These are phyloP conservation scores for Caenorhabditis sp. DNA, from an alignment of 2,888 invertebrate genomes.

Conservation along the genomic window DNA sequence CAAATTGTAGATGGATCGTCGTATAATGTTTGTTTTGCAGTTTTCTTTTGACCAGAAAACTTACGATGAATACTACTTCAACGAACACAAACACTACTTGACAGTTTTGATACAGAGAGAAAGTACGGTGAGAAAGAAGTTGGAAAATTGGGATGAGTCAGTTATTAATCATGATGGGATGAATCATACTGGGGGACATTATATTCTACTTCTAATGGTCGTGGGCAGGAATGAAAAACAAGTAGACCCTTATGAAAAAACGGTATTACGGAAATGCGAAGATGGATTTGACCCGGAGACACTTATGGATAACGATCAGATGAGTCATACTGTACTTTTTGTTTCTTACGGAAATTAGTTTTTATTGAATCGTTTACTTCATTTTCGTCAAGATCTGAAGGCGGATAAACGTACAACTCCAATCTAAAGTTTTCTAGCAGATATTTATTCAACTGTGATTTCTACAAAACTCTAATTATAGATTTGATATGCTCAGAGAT, in stretches of 20 bases:
- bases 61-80: constrained; percentile 19
- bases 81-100: constrained; percentile 36
- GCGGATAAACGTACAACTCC: too few relatives aligned
- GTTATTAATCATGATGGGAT: constrained; percentile 7
- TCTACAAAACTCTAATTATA: too few relatives aligned
- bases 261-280: too few relatives aligned
- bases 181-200: constrained; percentile 1
- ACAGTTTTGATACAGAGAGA: constrained; percentile 19
- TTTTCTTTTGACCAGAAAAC: constrained; percentile 42
- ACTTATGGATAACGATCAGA: background rate
- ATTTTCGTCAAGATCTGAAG: background rate
- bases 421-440: too few relatives aligned
- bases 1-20: constrained; percentile 27
- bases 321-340: constrained; percentile 5
- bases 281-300: background rate
- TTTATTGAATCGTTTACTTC: too few relatives aligned
- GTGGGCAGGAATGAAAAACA: background rate
- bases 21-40: constrained; percentile 52
- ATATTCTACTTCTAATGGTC: background rate
- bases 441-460: background rate
- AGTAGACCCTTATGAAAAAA: background rate
- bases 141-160: constrained; percentile 1
- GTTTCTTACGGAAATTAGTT: background rate
- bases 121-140: background rate
- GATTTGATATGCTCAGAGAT: too few relatives aligned